Base-by-base conservation (phyloP, 2,113 vertebrate genomes). In the Melospiza georgiana region DNA sequence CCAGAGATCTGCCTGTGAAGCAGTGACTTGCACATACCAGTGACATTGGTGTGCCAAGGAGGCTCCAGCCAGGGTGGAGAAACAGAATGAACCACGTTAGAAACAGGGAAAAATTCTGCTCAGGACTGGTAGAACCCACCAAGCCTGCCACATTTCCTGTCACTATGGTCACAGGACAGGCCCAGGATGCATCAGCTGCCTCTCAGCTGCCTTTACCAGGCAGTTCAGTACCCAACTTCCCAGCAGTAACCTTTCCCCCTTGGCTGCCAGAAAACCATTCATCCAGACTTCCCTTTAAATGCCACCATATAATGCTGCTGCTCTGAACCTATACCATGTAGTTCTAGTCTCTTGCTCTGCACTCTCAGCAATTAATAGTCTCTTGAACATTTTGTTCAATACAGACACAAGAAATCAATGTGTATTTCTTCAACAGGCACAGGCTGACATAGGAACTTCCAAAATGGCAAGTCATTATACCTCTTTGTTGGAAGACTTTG, bases 401-500 rank as follows among this genome's bases (percentile, higher is more conserved):
- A 77, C 30, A 52, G 22, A 75, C 46, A 33, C 0, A 1, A 87
- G 58, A 89, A 94, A 90, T 68, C 59, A 49, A 41, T 27, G 19
- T 1, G 1, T 15, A 43, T 77, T 85, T 87, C 87, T 90, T 74
- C 68, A 88, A 49, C 10, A 46, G 48, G 76, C 65, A 88, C 22
- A 65, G 41, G 27, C 1, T 94, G 72, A 93, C 0, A 1, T 9
- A 44, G 14, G 25, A 87, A 68, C 2, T 81, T 87, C 46, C 76
- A 41, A 84, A 84, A 54, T 1, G 6, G 57, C 52, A 48, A 35
- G 15, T 30, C 28, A 25, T n/a, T 63, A 5, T 97, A 99, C 98
- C 98, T 98, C 97, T 98, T 90, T 98, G 97, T 91, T 98, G 98
- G 74, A 98, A 97, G n/a, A 96, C 95, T 31, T 97, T 96, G 72